phyloP scores from a whole-genome alignment of 2,888 invertebrate genomes.

The Pyralis farinalis region DNA sequence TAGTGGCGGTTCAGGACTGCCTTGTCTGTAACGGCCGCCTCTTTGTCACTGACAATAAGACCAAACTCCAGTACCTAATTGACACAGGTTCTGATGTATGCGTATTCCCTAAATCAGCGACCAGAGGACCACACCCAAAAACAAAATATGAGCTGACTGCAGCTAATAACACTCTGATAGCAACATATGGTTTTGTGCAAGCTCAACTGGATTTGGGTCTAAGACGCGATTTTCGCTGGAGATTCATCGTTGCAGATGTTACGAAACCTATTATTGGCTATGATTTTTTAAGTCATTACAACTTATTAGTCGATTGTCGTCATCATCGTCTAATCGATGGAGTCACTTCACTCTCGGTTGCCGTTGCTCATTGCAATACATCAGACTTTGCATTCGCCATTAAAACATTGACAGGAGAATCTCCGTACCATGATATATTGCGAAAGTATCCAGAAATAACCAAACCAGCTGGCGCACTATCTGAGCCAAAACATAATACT shows the following conservation, averaged over 20 bases:
- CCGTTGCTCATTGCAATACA: background rate
- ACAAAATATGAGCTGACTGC: constrained; percentile 29
- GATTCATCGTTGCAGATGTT: constrained; percentile 36
- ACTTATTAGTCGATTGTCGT: constrained; percentile 31
- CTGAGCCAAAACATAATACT: constrained; percentile 1
- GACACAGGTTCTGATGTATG: constrained; percentile 13
- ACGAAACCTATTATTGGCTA: constrained; percentile 37
- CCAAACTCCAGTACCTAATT: constrained; percentile 12
- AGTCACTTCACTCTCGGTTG: constrained; percentile 13
- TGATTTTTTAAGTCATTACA: constrained; percentile 34
- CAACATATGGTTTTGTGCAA: constrained; percentile 17
- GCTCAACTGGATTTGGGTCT: constrained; percentile 16
- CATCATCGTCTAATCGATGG: constrained; percentile 24
- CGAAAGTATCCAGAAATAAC: constrained; percentile 14
- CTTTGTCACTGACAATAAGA: constrained; percentile 12
- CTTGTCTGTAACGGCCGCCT: constrained; percentile 6
- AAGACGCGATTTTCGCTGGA: constrained; percentile 26
- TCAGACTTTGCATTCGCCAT: background rate
- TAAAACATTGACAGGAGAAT: constrained; percentile 5
- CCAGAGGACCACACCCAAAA: constrained; percentile 10
- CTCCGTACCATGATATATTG: constrained; percentile 12
- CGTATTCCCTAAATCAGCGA: constrained; percentile 19
- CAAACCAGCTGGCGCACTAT: constrained; percentile 6
- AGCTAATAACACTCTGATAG: constrained; percentile 33
- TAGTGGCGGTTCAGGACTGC: constrained; percentile 18